Percentiles rank a stretch among this genome's conserved stretches.
Conservation (phyloP, 2,113 vertebrate genomes). For the Bos indicus region DNA sequence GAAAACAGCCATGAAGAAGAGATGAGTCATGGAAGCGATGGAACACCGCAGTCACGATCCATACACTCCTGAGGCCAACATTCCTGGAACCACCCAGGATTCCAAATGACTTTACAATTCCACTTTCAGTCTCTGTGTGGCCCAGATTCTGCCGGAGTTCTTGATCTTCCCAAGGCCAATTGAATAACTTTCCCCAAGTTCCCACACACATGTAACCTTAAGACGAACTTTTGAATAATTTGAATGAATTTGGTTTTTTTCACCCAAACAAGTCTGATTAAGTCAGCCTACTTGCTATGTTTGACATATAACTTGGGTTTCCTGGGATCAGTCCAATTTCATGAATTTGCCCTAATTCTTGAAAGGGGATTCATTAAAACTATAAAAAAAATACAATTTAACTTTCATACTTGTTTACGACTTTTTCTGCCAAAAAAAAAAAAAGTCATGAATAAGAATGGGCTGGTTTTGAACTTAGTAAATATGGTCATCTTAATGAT, state of each 20-base stretch:
- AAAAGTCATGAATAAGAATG: background rate
- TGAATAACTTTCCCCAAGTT: constrained; percentile 37
- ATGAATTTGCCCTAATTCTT: background rate
- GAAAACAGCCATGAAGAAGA: background rate
- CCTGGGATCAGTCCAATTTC: background rate
- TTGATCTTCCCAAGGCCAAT: constrained; percentile 24
- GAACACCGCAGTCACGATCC: constrained; percentile 25
- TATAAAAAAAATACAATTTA: background rate
- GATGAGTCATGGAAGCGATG: constrained; percentile 31
- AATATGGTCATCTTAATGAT: background rate
- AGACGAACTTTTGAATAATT: constrained; percentile 32
- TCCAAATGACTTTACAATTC: constrained; percentile 42
- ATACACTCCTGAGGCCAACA: background rate
- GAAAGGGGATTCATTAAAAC: background rate
- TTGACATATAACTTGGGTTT: constrained; percentile 16
- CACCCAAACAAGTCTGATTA: constrained; percentile 22
- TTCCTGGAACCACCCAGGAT: constrained; percentile 36
- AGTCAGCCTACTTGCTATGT: background rate
- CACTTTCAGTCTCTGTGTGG: constrained; percentile 38
- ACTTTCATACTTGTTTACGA: background rate
- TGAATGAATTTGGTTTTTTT: constrained; percentile 27
- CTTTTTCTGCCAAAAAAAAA: background rate
- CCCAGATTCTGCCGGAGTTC: background rate
- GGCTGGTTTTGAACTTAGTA: background rate
- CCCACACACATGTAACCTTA: background rate